Evolutionary conservation across 2,113 vertebrate genomes (phyloP), one percentile per base, ranked within the genome.

Genomic region (Pampusana beccarii): DNA sequence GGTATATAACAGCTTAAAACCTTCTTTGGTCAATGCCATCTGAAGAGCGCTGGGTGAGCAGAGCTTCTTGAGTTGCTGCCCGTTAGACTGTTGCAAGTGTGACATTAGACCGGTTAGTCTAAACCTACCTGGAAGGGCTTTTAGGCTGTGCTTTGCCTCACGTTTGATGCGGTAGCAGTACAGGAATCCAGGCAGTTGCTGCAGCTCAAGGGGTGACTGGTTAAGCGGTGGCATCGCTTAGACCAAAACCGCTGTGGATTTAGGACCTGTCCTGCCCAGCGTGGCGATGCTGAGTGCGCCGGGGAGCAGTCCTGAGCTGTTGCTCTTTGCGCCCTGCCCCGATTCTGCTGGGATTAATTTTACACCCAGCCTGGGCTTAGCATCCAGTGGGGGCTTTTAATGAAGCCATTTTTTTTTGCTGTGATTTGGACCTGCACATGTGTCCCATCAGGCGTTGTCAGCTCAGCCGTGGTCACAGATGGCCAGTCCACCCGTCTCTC

Each of bases 211-310:
- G 18, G 14, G 9, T 58, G 60, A 19, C 31, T 70, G 40, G 8
- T 73, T 51, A 54, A 38, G 28, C 0, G 3, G 14, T 54, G 53
- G 16, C 57, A 12, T 67, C 38, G 53, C 34, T 44, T 23, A 42
- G 19, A 19, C 54, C 0, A 0, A 54, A 58, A 31, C 11, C 2
- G 1, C 6, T 42, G 42, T 42, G 71, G 51, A 5, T 69, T 44
- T 25, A 23, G 67, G 58, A 46, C 9, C 25, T 3, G 51, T 75
- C 78, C 4, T 8, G 38, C 16, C 18, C 48, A 72, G 20, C 2
- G 3, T 13, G 53, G 38, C 0, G 0, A 5, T 92, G 66, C 56
- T 34, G n/a, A 19, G 25, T 5, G 11, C 0, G 1, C 9, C 24
- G 38, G 10, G 20, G 18, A 91, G 53, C 38, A 6, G 48, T 2